Evolutionary conservation across 2,113 vertebrate species (phyloP).

Genomic region (Brachyistius frenatus): DNA sequence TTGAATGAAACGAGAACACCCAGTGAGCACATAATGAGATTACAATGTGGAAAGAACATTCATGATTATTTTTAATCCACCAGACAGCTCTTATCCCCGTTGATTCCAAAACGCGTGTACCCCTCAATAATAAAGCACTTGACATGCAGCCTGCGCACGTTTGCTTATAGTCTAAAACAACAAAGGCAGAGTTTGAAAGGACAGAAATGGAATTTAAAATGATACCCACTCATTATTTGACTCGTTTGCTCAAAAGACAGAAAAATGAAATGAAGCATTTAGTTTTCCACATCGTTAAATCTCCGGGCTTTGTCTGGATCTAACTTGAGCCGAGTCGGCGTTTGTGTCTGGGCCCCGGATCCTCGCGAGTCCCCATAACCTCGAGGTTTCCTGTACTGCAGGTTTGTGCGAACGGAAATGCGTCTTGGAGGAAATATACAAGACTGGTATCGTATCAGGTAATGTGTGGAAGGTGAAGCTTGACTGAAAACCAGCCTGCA

Average conservation of each 20-base stretch:
- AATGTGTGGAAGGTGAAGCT: neutral
- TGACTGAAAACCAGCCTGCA: too few species aligned
- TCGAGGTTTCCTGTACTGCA: too few species aligned
- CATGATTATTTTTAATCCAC: conserved; percentile 72
- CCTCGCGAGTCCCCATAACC: too few species aligned
- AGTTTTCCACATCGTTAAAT: too few species aligned
- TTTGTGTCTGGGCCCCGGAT: too few species aligned
- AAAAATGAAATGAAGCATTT: neutral
- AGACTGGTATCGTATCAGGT: neutral
- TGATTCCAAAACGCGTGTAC: conserved; percentile 31
- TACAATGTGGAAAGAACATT: conserved; percentile 76
- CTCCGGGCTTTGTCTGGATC: too few species aligned
- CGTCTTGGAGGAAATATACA: too few species aligned
- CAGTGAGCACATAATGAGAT: conserved; percentile 79
- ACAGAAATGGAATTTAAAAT: conserved; percentile 10
- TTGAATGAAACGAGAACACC: conserved; percentile 75
- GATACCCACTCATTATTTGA: neutral
- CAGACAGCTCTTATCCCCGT: conserved; percentile 55
- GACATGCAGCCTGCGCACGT: conserved; percentile 49
- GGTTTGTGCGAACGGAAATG: too few species aligned
- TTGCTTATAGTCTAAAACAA: conserved; percentile 26
- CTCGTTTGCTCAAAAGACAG: neutral
- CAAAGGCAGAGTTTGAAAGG: conserved; percentile 24
- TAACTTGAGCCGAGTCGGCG: too few species aligned
- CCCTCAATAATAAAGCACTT: conserved; percentile 65